Conservation (phyloP, 2,113 vertebrate species). For the Dasyornis broadbenti region DNA sequence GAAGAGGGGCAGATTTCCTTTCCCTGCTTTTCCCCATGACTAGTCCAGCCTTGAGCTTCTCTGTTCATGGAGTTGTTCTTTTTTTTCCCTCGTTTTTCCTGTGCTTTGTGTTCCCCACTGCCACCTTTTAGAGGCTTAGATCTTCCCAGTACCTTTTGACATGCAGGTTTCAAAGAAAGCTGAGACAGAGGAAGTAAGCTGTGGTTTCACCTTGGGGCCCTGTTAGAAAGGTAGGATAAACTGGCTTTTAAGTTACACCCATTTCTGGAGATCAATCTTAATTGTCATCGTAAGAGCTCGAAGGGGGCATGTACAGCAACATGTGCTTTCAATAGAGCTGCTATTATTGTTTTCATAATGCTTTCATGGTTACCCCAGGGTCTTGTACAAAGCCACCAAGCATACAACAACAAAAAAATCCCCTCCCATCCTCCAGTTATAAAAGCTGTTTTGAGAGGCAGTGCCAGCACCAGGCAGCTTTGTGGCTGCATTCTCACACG, state of each 20-base stretch:
- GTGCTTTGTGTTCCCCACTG: background rate
- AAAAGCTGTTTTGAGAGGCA: background rate
- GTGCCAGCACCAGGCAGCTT: background rate
- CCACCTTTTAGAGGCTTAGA: background rate
- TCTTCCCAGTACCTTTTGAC: background rate
- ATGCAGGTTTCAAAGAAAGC: background rate
- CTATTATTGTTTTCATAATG: constrained; percentile 13
- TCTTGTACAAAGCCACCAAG: background rate
- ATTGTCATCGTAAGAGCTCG: fast-evolving
- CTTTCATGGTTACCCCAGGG: background rate
- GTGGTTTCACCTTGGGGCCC: background rate
- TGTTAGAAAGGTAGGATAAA: background rate
- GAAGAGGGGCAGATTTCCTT: background rate
- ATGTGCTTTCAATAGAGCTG: constrained; percentile 6
- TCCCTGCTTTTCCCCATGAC: background rate
- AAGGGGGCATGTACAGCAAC: background rate
- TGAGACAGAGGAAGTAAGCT: background rate
- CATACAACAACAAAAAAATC: background rate
- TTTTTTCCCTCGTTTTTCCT: background rate
- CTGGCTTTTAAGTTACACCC: background rate
- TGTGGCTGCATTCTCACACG: background rate
- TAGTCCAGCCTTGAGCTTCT: background rate
- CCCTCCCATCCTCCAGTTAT: background rate
- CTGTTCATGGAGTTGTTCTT: background rate
- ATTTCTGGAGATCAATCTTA: background rate